Evolutionary conservation across 2,888 invertebrate genomes (phyloP).

Genomic region (Sussaba pulchella): DNA sequence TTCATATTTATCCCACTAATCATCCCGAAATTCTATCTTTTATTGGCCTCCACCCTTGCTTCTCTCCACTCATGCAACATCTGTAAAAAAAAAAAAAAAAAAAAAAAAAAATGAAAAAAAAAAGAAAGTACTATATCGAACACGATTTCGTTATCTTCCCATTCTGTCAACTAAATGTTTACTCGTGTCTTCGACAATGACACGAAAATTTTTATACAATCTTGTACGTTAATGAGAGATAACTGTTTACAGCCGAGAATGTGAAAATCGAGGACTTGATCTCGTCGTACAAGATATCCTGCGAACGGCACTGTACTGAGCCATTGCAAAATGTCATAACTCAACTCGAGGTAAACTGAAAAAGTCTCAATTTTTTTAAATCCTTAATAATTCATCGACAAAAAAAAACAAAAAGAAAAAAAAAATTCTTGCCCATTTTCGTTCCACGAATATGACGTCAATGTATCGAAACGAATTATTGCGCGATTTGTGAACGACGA

Average conservation of each 20-base stretch:
- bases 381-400: too few species aligned
- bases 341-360: constrained; percentile 88
- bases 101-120: too few species aligned
- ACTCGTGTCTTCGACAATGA: constrained; percentile 41
- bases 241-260: constrained; percentile 86
- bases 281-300: constrained; percentile 90
- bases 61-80: constrained; percentile 59
- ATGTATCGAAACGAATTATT: constrained; percentile 16
- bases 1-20: constrained; percentile 73
- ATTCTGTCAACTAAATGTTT: constrained; percentile 36
- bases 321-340: constrained; percentile 89
- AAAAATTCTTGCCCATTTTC: constrained; percentile 22
- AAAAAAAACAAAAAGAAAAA: constrained; percentile 13
- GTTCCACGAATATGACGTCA: constrained; percentile 10
- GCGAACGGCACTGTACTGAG: constrained; percentile 89
- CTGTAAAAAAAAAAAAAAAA: constrained; percentile 31
- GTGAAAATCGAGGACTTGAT: constrained; percentile 90
- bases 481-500: not conserved
- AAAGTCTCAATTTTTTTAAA: constrained; percentile 19
- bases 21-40: constrained; percentile 62
- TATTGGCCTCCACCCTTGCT: constrained; percentile 63
- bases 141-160: constrained; percentile 48
- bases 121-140: constrained; percentile 11
- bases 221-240: constrained; percentile 66
- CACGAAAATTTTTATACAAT: constrained; percentile 22